Conservation (phyloP, 2,113 vertebrate genomes). For the Lanius ludovicianus region DNA sequence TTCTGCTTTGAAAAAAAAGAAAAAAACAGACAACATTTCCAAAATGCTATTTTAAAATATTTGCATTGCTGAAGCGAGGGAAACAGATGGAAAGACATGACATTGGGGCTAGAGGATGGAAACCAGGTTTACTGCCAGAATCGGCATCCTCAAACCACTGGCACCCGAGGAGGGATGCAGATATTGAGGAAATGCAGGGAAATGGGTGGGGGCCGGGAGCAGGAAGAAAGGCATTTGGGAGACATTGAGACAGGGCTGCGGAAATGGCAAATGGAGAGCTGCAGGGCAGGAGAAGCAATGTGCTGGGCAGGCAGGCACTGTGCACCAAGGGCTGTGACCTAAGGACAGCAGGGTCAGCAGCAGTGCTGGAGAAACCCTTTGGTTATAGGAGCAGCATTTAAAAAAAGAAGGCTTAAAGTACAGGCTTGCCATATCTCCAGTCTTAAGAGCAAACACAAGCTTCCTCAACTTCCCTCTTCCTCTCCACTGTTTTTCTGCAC, state of each 20-base stretch:
- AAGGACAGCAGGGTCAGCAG: not conserved
- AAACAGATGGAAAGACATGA: not conserved
- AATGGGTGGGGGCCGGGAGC: not conserved
- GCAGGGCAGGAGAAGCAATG: not conserved
- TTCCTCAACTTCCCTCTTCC: not conserved
- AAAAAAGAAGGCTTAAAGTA: not conserved
- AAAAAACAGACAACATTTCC: not conserved
- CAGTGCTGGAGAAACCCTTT: not conserved
- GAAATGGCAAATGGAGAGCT: not conserved
- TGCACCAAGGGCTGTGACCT: not conserved
- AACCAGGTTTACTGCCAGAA: not conserved
- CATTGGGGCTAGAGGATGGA: not conserved
- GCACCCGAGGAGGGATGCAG: not conserved
- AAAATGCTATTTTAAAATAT: not conserved
- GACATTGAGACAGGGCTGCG: rapidly evolving
- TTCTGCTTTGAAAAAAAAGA: not conserved
- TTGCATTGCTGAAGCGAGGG: not conserved
- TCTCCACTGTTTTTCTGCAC: not conserved
- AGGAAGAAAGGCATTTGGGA: not conserved
- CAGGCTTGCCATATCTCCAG: not conserved
- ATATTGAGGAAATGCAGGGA: not conserved
- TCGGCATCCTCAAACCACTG: not conserved
- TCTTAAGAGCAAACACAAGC: not conserved
- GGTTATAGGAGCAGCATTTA: rapidly evolving
- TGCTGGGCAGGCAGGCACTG: not conserved